These are phyloP conservation scores for Naso thynnoides DNA, from an alignment of 2,797 vertebrate genomes.

Conservation along the genomic window DNA sequence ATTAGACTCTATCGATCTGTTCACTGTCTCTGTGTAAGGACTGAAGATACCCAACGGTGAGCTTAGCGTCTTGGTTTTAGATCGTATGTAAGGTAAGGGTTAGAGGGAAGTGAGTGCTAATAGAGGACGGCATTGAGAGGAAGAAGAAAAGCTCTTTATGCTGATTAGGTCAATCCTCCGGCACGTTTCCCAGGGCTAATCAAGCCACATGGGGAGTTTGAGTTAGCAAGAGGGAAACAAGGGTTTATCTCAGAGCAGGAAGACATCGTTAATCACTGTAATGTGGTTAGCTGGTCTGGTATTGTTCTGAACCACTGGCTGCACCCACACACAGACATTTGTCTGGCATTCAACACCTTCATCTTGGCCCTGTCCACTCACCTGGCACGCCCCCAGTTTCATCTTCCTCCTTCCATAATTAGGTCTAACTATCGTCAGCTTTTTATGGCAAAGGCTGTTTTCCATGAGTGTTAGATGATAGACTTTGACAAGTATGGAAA, in stretches of 20 bases:
- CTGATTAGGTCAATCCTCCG: constrained; percentile 74
- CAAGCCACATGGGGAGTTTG: constrained; percentile 34
- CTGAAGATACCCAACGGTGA: background rate
- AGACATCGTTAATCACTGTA: constrained; percentile 44
- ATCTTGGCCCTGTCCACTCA: background rate
- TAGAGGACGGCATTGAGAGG: constrained; percentile 29
- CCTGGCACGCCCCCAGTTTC: constrained; percentile 1
- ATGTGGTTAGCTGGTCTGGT: constrained; percentile 52
- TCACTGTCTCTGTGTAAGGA: background rate
- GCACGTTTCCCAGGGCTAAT: constrained; percentile 59
- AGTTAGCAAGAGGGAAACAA: constrained; percentile 31
- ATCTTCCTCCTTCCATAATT: background rate
- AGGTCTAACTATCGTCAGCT: background rate
- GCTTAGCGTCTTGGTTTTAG: background rate
- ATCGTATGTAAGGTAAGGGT: constrained; percentile 24
- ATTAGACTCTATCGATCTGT: background rate
- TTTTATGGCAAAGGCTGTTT: background rate
- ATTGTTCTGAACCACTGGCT: constrained; percentile 39
- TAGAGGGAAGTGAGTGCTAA: constrained; percentile 21
- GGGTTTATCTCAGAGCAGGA: constrained; percentile 55
- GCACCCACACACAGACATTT: constrained; percentile 7
- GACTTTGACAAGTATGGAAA: background rate
- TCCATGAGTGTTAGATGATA: background rate
- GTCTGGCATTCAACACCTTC: constrained; percentile 4
- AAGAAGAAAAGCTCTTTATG: constrained; percentile 73